These are phyloP conservation scores for Platichthys flesus DNA, from an alignment of 2,113 vertebrate species.

Conservation along the genomic window DNA sequence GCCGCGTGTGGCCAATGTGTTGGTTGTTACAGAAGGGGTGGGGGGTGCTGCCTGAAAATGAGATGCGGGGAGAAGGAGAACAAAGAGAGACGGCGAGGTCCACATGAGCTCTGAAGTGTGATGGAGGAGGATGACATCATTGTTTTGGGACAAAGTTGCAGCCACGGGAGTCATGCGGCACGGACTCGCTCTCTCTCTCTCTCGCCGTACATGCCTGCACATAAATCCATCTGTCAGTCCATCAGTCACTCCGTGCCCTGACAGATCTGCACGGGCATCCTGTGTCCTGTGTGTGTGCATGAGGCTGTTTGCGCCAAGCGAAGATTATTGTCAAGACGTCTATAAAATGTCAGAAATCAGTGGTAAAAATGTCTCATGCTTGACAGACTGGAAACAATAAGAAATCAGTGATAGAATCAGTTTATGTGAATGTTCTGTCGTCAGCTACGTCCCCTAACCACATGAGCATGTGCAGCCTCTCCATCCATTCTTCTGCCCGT, in stretches of 20 bases:
- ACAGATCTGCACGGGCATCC: background rate
- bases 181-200: background rate
- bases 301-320: too few relatives aligned
- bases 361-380: too few relatives aligned
- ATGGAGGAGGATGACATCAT: slow-evolving; percentile 78
- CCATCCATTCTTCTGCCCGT: slow-evolving; percentile 21
- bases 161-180: slow-evolving; percentile 51
- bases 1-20: slow-evolving; percentile 44
- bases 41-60: slow-evolving; percentile 42
- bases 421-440: too few relatives aligned
- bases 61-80: slow-evolving; percentile 57
- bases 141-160: slow-evolving; percentile 75
- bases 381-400: too few relatives aligned
- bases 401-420: too few relatives aligned
- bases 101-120: slow-evolving; percentile 59
- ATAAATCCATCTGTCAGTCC: background rate
- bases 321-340: too few relatives aligned
- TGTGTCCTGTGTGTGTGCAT: background rate
- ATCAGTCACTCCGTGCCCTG: background rate
- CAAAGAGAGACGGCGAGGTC: slow-evolving; percentile 69
- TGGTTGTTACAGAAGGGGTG: slow-evolving; percentile 33
- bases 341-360: too few relatives aligned
- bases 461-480: background rate
- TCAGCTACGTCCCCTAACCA: too few relatives aligned
- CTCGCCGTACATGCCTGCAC: background rate